A percentile compares a stretch with the other conserved stretches of the same genome.
These are phyloP conservation scores for Toxotes lorentzi DNA, from an alignment of 2,797 vertebrate species.

Conservation along the genomic window DNA sequence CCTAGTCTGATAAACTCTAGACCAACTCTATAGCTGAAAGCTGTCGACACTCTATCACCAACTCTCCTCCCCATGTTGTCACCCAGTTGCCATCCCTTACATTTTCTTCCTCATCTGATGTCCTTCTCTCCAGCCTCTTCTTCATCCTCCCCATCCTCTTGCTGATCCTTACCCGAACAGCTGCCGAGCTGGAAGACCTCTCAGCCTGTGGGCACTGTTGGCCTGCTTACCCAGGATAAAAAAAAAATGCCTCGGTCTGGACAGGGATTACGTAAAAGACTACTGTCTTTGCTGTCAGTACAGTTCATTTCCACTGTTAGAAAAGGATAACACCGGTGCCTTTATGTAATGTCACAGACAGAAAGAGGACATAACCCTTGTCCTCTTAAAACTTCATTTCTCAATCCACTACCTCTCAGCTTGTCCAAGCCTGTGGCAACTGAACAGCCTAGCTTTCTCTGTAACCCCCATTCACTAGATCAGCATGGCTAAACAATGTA, in stretches of 20 bases:
- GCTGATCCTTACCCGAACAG: constrained; percentile 50
- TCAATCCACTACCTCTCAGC: constrained; percentile 45
- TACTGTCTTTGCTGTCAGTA: constrained; percentile 59
- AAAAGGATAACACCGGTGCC: constrained; percentile 51
- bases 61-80: constrained; percentile 30
- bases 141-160: constrained; percentile 17
- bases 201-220: constrained; percentile 60
- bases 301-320: constrained; percentile 63
- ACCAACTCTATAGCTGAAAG: constrained; percentile 53
- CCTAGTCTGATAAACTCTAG: constrained; percentile 76
- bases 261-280: constrained; percentile 69
- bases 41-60: constrained; percentile 41
- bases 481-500: constrained; percentile 51
- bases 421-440: constrained; percentile 38
- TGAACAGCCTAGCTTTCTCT: constrained; percentile 19
- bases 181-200: constrained; percentile 56
- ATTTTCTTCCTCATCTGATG: constrained; percentile 16
- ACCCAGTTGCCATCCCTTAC: constrained; percentile 7
- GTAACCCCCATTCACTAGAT: constrained; percentile 35
- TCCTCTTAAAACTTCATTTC: constrained; percentile 51
- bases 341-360: constrained; percentile 67
- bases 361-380: constrained; percentile 50
- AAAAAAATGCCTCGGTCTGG: constrained; percentile 48
- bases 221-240: constrained; percentile 56
- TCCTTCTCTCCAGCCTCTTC: constrained; percentile 11